phyloP scores from a whole-genome alignment of 1,140 invertebrate genomes.

The Lerema accius region DNA sequence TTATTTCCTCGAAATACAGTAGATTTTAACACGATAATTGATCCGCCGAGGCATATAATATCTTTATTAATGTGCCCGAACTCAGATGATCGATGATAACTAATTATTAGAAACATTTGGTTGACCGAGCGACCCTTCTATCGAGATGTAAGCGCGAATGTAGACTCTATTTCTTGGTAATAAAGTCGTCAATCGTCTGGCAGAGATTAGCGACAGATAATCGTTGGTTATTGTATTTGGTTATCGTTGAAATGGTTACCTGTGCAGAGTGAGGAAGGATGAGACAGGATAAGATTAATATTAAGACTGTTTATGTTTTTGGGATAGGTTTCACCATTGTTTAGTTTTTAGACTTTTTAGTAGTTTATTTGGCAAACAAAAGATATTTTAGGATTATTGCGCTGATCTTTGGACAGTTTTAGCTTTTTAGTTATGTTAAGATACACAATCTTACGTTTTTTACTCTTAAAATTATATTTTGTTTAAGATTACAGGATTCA shows the following conservation, averaged over 20 bases:
- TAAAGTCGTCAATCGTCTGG: constrained; percentile 38
- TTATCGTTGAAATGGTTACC: constrained; percentile 71
- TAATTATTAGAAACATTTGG: constrained; percentile 82
- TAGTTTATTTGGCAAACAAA: constrained; percentile 35
- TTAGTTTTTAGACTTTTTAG: constrained; percentile 23
- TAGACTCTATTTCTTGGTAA: constrained; percentile 36
- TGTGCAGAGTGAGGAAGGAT: constrained; percentile 59
- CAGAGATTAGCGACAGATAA: constrained; percentile 64
- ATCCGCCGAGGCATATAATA: constrained; percentile 73
- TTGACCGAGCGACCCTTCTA: constrained; percentile 66
- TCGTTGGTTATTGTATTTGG: constrained; percentile 76
- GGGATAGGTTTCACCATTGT: constrained; percentile 29
- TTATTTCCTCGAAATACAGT: constrained; percentile 36
- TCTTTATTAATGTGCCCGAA: constrained; percentile 80
- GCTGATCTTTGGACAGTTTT: constrained; percentile 33
- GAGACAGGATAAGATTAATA: constrained; percentile 46
- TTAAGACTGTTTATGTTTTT: constrained; percentile 34
- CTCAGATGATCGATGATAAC: constrained; percentile 80
- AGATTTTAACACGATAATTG: constrained; percentile 27
- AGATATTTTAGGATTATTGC: constrained; percentile 25
- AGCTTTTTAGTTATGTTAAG: constrained; percentile 3
- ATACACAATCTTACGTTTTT: too few relatives aligned
- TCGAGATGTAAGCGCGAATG: constrained; percentile 24
- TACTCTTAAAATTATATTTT: too few relatives aligned
- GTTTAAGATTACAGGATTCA: too few relatives aligned